These are phyloP conservation scores for Cloeon dipterum DNA, from an alignment of 2,888 invertebrate genomes.

Conservation along the genomic window DNA sequence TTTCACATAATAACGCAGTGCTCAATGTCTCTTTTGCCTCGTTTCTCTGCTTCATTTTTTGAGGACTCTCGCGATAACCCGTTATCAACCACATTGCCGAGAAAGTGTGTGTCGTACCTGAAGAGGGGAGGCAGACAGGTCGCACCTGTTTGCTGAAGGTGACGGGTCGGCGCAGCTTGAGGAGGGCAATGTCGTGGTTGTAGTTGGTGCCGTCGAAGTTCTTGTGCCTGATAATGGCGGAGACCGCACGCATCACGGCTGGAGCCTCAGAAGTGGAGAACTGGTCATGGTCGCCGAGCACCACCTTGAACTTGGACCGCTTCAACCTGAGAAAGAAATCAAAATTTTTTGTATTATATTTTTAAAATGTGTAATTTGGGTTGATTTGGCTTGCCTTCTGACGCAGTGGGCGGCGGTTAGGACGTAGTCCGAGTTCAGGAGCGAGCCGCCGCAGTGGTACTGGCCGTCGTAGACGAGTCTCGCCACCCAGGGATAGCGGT, in stretches of 20 bases:
- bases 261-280: conserved; percentile 37
- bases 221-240: conserved; percentile 51
- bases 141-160: conserved; percentile 48
- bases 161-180: conserved; percentile 54
- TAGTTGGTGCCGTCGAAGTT: conserved; percentile 69
- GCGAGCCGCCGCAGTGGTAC: conserved; percentile 70
- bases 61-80: too few species aligned
- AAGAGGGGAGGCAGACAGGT: conserved; percentile 53
- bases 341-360: too few species aligned
- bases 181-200: conserved; percentile 64
- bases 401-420: conserved; percentile 76
- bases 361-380: too few species aligned
- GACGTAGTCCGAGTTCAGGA: conserved; percentile 62
- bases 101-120: too few species aligned
- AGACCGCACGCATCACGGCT: conserved; percentile 61
- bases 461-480: conserved; percentile 67
- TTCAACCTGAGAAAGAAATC: conserved; percentile 36
- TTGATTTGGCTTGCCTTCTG: conserved; percentile 36
- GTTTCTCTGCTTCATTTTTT: too few species aligned
- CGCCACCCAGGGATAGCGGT: conserved; percentile 74
- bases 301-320: conserved; percentile 55
- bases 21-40: too few species aligned
- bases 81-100: too few species aligned
- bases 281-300: conserved; percentile 69
- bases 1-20: too few species aligned